These are phyloP conservation scores for Agrotis clavis DNA, from an alignment of 2,888 invertebrate genomes.

Conservation along the genomic window DNA sequence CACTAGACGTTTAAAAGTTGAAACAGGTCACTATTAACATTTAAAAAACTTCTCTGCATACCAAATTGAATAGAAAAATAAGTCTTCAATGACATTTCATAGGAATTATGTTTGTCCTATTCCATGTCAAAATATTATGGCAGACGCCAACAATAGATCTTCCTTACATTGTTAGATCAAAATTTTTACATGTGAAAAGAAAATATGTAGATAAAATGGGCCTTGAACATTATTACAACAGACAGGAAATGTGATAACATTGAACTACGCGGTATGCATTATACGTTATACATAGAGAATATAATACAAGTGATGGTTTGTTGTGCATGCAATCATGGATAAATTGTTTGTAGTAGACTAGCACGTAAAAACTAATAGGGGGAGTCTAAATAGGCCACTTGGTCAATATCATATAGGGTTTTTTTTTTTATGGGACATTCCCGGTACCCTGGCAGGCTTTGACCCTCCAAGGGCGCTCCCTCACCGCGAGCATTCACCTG, in stretches of 20 bases:
- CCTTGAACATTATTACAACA: slow-evolving; percentile 30
- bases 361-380: not conserved
- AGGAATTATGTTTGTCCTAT: not conserved
- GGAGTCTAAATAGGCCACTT: too few relatives aligned
- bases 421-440: too few relatives aligned
- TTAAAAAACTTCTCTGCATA: slow-evolving; percentile 6
- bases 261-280: slow-evolving; percentile 13
- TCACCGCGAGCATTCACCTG: too few relatives aligned
- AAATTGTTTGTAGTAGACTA: not conserved
- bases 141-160: slow-evolving; percentile 28
- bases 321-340: not conserved
- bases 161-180: slow-evolving; percentile 21
- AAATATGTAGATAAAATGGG: slow-evolving; percentile 16
- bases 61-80: slow-evolving; percentile 11
- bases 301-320: not conserved
- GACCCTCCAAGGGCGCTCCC: too few relatives aligned
- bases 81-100: not conserved
- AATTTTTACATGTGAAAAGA: slow-evolving; percentile 48
- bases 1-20: not conserved
- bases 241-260: slow-evolving; percentile 38
- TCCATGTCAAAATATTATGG: not conserved
- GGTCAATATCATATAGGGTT: too few relatives aligned
- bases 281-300: slow-evolving; percentile 3
- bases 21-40: slow-evolving; percentile 23
- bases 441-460: too few relatives aligned